These are phyloP conservation scores for Limanda limanda DNA, from an alignment of 2,113 vertebrate species.

Conservation along the genomic window DNA sequence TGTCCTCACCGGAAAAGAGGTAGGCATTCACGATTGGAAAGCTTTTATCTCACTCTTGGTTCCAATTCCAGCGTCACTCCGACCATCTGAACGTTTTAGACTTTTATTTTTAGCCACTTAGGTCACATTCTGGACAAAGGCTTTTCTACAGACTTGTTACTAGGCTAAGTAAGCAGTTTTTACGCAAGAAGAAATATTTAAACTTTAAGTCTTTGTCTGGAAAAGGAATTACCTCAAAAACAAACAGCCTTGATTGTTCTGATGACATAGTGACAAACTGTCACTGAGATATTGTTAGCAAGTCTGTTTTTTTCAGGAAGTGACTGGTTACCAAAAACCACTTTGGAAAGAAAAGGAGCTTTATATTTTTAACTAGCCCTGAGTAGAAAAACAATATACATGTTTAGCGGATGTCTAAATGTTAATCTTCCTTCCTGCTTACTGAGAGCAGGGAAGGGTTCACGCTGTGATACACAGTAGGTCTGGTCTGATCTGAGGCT, in stretches of 20 bases:
- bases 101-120: constrained; percentile 25
- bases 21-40: constrained; percentile 63
- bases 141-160: neutral
- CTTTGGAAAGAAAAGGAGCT: neutral
- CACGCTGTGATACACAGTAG: constrained; percentile 33
- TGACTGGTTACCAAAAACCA: neutral
- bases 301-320: no score
- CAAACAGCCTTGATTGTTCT: no score
- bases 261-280: no score
- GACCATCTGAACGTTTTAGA: constrained; percentile 20
- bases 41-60: neutral
- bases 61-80: neutral
- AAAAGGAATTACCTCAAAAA: no score
- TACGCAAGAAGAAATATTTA: no score
- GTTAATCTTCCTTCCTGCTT: constrained; percentile 48
- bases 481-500: constrained; percentile 49
- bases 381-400: neutral
- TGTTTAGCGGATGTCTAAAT: constrained; percentile 17
- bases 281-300: neutral
- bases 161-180: no score
- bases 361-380: neutral
- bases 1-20: constrained; percentile 94
- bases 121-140: constrained; percentile 14
- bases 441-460: constrained; percentile 22
- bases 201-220: no score